Evolutionary conservation across 2,797 vertebrate genomes (phyloP), one percentile per base, ranked within the genome.

Genomic region (Peromyscus eremicus): DNA sequence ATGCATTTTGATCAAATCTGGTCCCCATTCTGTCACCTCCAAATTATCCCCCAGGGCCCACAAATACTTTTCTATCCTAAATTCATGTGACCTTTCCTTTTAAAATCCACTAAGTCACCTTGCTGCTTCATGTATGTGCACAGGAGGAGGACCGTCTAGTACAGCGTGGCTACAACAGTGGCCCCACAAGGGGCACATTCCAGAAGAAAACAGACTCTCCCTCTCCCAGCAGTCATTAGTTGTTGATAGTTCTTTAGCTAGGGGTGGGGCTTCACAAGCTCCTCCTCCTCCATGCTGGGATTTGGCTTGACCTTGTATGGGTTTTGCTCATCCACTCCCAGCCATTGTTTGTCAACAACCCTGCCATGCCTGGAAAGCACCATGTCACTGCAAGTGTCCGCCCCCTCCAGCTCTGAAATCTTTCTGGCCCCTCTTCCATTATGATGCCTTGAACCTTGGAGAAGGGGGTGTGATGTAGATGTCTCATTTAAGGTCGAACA

Each of bases 161-260:
- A 2, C 12, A 77, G 43, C 43, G 8, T 6, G 37, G 37, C 71
- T 6, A 75, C 4, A 6, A 43, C 71, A 14, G 23, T 6, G 5
- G 37, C 40, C 23, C 23, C 10, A 27, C 0, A 27, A 43, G 23
- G 5, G 71, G 12, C 11, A 6, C 71, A 27, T 43, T 2, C 23
- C 0, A 1, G 71, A 27, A 43, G 37, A 27, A 43, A 75, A 27
- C 1, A 37, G 8, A 1, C n/a, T 21, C n/a, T 34, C 34, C 17
- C 68, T 76, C 11, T 27, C 73, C 73, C 23, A 14, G 43, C 25
- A 29, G 27, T 6, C 75, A 5, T 79, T 76, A 52, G 34, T 10
- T 49, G 16, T 16, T 52, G 32, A 5, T 8, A 79, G 46, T 5
- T 17, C 27, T 49, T 79, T 29, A 32, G 29, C 10, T 32, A 52